Base-by-base conservation (phyloP, 2,113 vertebrate genomes). In the Sinosuthora webbiana region DNA sequence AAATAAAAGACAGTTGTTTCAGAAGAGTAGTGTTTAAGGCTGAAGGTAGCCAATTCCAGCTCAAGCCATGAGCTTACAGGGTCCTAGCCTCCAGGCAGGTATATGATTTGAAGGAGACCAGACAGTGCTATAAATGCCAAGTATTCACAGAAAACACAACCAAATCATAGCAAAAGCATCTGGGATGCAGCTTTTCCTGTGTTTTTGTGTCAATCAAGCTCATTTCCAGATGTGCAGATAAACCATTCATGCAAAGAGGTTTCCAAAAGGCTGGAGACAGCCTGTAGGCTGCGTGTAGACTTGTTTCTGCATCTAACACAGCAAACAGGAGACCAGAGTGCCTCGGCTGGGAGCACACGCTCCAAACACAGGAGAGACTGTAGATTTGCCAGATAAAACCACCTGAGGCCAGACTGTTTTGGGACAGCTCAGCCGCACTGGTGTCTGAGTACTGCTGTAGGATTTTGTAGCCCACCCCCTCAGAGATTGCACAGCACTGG, bases 1-100 rank as follows among this genome's bases (percentile, higher is more conserved):
- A 95, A 86, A 95, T 86, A 74, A 74, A 69, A 94, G 49, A 94
- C 80, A 94, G 50, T 92, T 93, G 68, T 49, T 93, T 25, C 76
- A 87, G 60, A 81, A 87, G 83, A 84, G 47, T 11, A 59, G 24
- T 63, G 30, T 71, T 92, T 78, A 89, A 89, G 35, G 64, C 65
- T 92, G 89, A 83, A 94, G 77, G 33, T 55, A 86, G 83, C 50
- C 77, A 94, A 80, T 63, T 89, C 23, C 39, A 83, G 47, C 86
- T 81, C 68, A 74, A 92, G 56, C 17, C 89, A 68, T 67, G 47
- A 95, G 64, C 57, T 96, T 57, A 86, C 27, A 30, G 45, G 62
- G 56, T 63, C 56, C 56, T 68, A 80, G 80, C 83, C 81, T 79
- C 78, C 23, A 19, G 87, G 95, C 65, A 95, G 80, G 86, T 78